Base-by-base conservation (phyloP, 2,888 invertebrate genomes). In the Polymixis flavicincta region DNA sequence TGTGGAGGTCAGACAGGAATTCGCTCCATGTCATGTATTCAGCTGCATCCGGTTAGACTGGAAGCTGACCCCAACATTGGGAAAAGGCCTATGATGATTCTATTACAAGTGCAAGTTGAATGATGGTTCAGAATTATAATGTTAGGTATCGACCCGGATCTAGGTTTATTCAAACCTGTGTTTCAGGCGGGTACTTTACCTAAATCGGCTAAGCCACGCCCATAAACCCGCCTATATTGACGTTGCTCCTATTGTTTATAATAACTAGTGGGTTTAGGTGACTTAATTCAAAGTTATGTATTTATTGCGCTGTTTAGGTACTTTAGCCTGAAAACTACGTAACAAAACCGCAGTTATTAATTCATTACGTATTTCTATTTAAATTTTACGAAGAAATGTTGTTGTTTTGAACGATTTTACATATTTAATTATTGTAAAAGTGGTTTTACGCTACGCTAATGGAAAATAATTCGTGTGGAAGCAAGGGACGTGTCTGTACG, bases 161-260 rank as follows among this genome's bases (percentile, higher is more conserved):
- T 25, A 55, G 25, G 2, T 55, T 14, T 14, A 55, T 55, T 14
- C 55, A 55, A 55, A 25, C 25, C 37, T 37, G 37, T 55, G 14
- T n/a, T 55, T 55, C 25, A 55, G 14, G 25, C 6, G 37, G 37
- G 37, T 55, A 61, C 13, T 25, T 55, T 28, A 25, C 50, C 32
- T 75, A 17, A 1, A 22, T 17, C 11, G 0, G 3, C 14, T 8
- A 60, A 54, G 74, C 45, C 61, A 42, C 80, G 80, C 76, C 76
- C 74, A 25, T 50, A 25, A 22, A 13, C 17, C 50, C 61, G 50
- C 61, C 76, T 74, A 74, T 11, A n/a, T 11, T 74, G 80, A 76
- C 63, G 80, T 22, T 13, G 19, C 3, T 25, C 9, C 19, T 32
- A 63, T 80, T 61, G 61, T 80, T 73, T 55, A 55, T 55, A 19